Evolutionary conservation across 2,888 invertebrate species (phyloP), one percentile per base, ranked within the genome.

Genomic region (Barypeithes pellucidus): DNA sequence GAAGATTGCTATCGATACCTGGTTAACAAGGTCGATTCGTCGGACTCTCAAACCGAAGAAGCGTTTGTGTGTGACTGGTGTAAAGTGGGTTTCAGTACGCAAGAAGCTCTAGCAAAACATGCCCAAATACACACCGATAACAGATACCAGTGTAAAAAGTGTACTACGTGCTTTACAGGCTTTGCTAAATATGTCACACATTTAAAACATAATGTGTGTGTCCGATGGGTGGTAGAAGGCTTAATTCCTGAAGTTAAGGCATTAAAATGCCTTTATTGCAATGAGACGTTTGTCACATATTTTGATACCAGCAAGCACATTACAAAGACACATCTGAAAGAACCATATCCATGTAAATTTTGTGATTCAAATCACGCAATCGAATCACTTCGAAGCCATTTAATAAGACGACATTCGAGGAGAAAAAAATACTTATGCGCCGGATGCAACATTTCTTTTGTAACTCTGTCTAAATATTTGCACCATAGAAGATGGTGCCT

Each of bases 1-100:
- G 43, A 60, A 9, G 29, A 39, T 39, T 60, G 60, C 33, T 39
- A 41, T 60, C 33, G 39, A n/a, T 41, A 43, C 39, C 29, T 60
- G 5, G 14, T 60, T 39, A 24, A n/a, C 29, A 52, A 52, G 22
- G 14, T 14, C 5, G 52, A 52, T 52, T 1, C 29, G 1, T 29
- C 22, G 1, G n/a, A 50, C 9, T 50, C 22, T 12, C 16, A 47
- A 3, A 11, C 1, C 16, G 22, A 50, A 1, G 22, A 20, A 22
- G n/a, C 14, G n/a, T 24, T 52, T 24, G 8, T 14, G 0, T 52
- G 52, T 52, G 14, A 24, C 14, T 52, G 24, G 29, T 52, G 52
- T 29, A 52, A 52, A 52, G 52, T 29, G 29, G 22, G 14, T n/a
- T 24, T 52, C 8, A 52, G 22, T 29, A 29, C 52, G 4, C 12